Evolutionary conservation across 2,888 invertebrate species (phyloP).

Genomic region (Netelia inedita): DNA sequence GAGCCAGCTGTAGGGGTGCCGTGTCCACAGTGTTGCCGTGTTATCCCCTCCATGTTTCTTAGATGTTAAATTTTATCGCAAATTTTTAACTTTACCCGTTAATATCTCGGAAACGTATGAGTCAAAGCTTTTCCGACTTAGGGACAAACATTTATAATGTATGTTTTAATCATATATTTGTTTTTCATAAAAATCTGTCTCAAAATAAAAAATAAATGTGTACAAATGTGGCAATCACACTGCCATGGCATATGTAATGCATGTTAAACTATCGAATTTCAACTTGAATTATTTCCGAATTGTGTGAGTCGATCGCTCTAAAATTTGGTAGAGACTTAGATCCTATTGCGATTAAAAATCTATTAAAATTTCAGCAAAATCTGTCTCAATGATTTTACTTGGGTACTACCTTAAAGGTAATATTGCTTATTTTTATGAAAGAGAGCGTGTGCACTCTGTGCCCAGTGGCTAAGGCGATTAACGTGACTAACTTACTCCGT

Average conservation of each 20-base stretch:
- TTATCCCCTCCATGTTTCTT: constrained; percentile 4
- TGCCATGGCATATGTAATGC: not conserved
- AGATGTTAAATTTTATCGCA: not conserved
- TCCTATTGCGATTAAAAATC: not conserved
- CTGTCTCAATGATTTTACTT: not conserved
- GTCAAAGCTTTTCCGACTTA: not conserved
- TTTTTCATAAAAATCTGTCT: constrained; percentile 14
- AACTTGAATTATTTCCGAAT: not conserved
- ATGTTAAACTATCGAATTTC: not conserved
- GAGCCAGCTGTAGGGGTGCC: not conserved
- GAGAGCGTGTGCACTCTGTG: constrained; percentile 38
- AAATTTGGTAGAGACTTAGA: not conserved
- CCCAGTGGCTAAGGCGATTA: constrained; percentile 31
- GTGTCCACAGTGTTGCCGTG: not conserved
- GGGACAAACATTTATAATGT: not conserved
- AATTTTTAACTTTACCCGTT: constrained; percentile 10
- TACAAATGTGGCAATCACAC: not conserved
- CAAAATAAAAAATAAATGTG: not conserved
- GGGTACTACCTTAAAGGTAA: not conserved
- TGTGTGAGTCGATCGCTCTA: not conserved
- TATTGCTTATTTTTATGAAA: constrained; percentile 18
- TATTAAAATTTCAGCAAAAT: not conserved
- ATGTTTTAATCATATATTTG: not conserved
- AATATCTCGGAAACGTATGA: constrained; percentile 13
- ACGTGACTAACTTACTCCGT: constrained; percentile 33